A percentile compares a stretch with the other conserved stretches of the same genome.
phyloP scores from a whole-genome alignment of 1,140 invertebrate species.

The Solenopsis invicta region DNA sequence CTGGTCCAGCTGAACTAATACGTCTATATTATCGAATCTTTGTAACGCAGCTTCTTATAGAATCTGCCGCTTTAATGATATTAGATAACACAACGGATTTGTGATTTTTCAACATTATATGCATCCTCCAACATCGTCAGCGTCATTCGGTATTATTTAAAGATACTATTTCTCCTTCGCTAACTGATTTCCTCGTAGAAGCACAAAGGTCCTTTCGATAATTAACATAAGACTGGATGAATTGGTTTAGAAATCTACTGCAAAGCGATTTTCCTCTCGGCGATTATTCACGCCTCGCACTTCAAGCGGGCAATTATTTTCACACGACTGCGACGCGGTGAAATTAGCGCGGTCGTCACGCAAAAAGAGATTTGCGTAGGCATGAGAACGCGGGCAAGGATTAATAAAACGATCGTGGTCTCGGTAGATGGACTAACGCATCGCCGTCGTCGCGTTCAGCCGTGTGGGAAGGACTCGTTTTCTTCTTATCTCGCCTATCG shows the following conservation, averaged over 20 bases:
- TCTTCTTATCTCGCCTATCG: conserved; percentile 53
- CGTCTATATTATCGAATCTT: conserved; percentile 30
- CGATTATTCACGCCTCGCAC: neutral
- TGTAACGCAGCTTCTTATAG: neutral
- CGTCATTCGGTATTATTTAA: neutral
- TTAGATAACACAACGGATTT: neutral
- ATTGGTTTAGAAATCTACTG: neutral
- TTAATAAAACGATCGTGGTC: conserved; percentile 56
- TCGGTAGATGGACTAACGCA: conserved; percentile 31
- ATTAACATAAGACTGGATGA: conserved; percentile 23
- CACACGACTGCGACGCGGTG: neutral
- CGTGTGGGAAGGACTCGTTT: conserved; percentile 70
- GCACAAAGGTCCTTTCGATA: neutral
- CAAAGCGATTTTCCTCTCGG: neutral
- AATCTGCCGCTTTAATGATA: neutral
- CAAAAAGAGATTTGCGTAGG: conserved; percentile 35
- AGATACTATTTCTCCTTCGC: neutral
- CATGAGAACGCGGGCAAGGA: conserved; percentile 51
- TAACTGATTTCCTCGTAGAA: neutral
- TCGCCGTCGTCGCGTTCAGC: neutral
- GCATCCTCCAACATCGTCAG: too few relatives aligned
- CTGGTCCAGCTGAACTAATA: neutral
- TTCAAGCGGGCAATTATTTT: conserved; percentile 24
- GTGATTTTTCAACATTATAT: neutral
- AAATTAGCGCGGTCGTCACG: neutral